Base-by-base conservation (phyloP, 2,888 invertebrate species). In the Keiferia lycopersicella region DNA sequence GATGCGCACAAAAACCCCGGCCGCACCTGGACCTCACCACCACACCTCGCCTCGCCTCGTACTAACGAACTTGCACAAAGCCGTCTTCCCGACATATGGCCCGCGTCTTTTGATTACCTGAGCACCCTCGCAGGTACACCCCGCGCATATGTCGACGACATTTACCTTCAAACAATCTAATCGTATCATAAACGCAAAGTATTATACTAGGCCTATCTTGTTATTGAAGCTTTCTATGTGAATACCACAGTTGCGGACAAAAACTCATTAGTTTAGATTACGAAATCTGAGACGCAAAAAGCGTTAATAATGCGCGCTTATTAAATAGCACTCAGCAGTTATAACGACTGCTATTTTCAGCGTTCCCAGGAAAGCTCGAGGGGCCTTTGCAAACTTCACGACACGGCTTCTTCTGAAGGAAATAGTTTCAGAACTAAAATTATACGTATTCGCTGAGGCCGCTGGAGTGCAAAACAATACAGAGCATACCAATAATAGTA, bases 1-100 rank as follows among this genome's bases (percentile, higher is more conserved):
- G 88, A 86, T 84, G 88, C 84, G 83, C 80, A 83, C 89, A 88
- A 90, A 91, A 90, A 91, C 20, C 81, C 81, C 77, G 76, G 78
- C 79, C 84, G 85, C 91, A 90, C 91, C 91, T 90, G 91, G 91
- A 61, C 65, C 56, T 48, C 62, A 56, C 61, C 63, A 61, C 65
- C 58, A 39, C 62, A 56, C 61, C 63, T 26, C 50, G 61, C 65
- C 58, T 48, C 62, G 59, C 61, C 63, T 38, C 45, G 56, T 61
- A 4, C 60, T 8, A 41, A 72, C 74, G 73, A 74, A 83, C 82
- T 81, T 88, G 89, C 86, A 88, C 90, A 90, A 88, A 85, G 82
- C 81, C 71, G 73, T 74, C 76, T 76, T 72, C 68, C 76, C 71
- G 80, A 82, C 87, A 88, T 81, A 83, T 88, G 88, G 80, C 70